These are phyloP conservation scores for Spongia lamella DNA, from an alignment of 37 sponge, comb jelly and placozoan species.

Conservation along the genomic window DNA sequence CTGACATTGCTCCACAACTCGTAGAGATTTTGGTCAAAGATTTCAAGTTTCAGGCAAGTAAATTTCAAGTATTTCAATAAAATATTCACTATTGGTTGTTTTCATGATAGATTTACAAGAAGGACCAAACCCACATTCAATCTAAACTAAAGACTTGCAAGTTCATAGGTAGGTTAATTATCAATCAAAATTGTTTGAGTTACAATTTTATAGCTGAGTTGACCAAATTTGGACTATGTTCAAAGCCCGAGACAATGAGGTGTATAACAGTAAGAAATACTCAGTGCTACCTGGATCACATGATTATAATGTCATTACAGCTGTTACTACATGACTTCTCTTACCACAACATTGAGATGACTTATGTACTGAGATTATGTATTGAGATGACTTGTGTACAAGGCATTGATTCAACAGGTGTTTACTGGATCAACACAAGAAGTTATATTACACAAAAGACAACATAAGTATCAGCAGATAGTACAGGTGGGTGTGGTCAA, in stretches of 20 bases:
- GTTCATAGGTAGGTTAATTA: slow-evolving; percentile 69
- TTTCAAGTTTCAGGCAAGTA: slow-evolving; percentile 51
- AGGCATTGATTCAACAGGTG: too few species aligned
- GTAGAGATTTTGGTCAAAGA: slow-evolving; percentile 71
- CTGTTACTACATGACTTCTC: slow-evolving; percentile 78
- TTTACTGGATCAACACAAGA: too few species aligned
- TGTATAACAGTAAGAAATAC: slow-evolving; percentile 74
- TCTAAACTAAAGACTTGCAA: slow-evolving; percentile 87
- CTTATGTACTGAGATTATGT: slow-evolving; percentile 88
- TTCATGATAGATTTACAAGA: slow-evolving; percentile 71
- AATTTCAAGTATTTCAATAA: too few species aligned
- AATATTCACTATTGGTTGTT: neutral
- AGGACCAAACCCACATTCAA: slow-evolving; percentile 85
- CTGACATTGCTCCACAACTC: slow-evolving; percentile 79
- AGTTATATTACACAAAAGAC: slow-evolving; percentile 83
- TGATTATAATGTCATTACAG: slow-evolving; percentile 44
- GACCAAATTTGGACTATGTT: slow-evolving; percentile 82
- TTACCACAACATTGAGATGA: slow-evolving; percentile 94
- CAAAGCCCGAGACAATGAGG: slow-evolving; percentile 85
- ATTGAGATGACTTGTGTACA: slow-evolving; percentile 80
- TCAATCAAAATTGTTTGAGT: neutral
- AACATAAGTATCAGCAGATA: slow-evolving; percentile 69
- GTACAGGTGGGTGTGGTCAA: too few species aligned
- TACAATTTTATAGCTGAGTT: slow-evolving; percentile 70
- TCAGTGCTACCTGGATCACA: neutral